Conservation (phyloP, 2,797 vertebrate species). For the Cirrhinus mrigala region DNA sequence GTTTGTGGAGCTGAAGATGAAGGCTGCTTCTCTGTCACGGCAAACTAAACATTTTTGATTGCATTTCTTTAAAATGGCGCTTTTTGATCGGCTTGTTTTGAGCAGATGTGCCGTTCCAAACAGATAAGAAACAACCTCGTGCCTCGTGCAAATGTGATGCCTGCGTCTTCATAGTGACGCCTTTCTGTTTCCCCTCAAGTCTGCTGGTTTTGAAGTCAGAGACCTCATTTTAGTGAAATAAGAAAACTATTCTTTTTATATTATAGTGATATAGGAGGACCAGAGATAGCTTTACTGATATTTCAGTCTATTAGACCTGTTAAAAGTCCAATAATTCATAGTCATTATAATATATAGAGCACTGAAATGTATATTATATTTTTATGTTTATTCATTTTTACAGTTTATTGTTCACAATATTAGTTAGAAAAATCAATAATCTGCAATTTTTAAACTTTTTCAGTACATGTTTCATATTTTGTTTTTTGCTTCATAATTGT, state of each 20-base stretch:
- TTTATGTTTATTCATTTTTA: not conserved
- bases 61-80: constrained; percentile 73
- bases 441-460: not conserved
- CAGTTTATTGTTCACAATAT: not conserved
- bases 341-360: not conserved
- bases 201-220: constrained; percentile 38
- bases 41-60: constrained; percentile 81
- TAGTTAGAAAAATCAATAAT: not conserved
- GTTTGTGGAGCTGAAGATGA: constrained; percentile 74
- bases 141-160: constrained; percentile 62
- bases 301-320: not conserved
- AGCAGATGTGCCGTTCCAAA: constrained; percentile 77
- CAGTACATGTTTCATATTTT: not conserved
- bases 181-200: not conserved
- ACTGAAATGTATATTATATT: not conserved
- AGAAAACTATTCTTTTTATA: not conserved
- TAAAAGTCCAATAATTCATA: not conserved
- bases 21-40: constrained; percentile 74
- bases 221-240: constrained; percentile 28
- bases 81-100: constrained; percentile 73
- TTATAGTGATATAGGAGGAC: not conserved
- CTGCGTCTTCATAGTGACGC: constrained; percentile 65
- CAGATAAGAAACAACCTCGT: constrained; percentile 74
- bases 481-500: not conserved
- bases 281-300: not conserved